These are phyloP conservation scores for Sesia bembeciformis DNA, from an alignment of 2,888 invertebrate species.

Conservation along the genomic window DNA sequence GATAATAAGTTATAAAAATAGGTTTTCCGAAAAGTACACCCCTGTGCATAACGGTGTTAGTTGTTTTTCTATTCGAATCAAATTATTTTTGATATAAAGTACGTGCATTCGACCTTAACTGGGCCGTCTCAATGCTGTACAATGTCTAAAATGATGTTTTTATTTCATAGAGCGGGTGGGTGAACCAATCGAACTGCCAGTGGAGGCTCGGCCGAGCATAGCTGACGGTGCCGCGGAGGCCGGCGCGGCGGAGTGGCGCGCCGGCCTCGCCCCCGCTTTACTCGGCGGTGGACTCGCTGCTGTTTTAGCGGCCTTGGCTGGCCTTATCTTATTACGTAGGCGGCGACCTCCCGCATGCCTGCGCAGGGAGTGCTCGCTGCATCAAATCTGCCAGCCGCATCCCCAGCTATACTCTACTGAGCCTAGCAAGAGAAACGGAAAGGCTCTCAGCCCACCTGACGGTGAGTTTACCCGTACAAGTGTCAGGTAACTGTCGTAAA, in stretches of 20 bases:
- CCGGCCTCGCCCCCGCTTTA: constrained; percentile 22
- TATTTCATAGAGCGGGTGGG: constrained; percentile 35
- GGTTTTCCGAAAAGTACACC: too few relatives aligned
- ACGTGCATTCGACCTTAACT: background rate
- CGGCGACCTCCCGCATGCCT: constrained; percentile 6
- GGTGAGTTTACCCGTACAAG: constrained; percentile 12
- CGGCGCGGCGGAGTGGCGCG: constrained; percentile 16
- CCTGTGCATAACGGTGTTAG: too few relatives aligned
- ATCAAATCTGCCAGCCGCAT: constrained; percentile 16
- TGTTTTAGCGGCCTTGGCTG: constrained; percentile 20
- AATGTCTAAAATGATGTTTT: background rate
- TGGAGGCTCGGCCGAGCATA: constrained; percentile 11
- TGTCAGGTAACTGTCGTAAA: too few relatives aligned
- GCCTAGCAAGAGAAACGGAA: constrained; percentile 34
- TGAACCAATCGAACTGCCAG: constrained; percentile 31
- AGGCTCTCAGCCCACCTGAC: constrained; percentile 32
- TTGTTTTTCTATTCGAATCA: too few relatives aligned
- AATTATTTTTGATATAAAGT: too few relatives aligned
- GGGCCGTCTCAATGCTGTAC: too few relatives aligned
- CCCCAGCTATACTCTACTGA: constrained; percentile 38
- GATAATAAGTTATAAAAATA: too few relatives aligned
- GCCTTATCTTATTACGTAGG: constrained; percentile 9
- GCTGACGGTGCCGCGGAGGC: constrained; percentile 10
- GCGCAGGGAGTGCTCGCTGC: constrained; percentile 7
- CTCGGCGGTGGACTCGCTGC: constrained; percentile 26